phyloP scores from a whole-genome alignment of 2,888 invertebrate species.

The Drosophila leonis region DNA sequence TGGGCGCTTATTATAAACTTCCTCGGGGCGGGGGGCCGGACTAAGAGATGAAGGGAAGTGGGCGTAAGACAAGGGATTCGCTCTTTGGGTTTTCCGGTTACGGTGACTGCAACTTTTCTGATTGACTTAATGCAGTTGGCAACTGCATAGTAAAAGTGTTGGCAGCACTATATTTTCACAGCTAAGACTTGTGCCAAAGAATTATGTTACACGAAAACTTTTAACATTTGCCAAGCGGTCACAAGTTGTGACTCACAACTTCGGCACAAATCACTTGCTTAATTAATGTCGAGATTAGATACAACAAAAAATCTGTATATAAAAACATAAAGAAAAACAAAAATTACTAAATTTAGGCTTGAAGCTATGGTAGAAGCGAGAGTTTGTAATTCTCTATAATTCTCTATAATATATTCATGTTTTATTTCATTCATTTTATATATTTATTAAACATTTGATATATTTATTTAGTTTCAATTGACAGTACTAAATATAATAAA shows the following conservation, averaged over 20 bases:
- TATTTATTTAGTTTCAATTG: too few relatives aligned
- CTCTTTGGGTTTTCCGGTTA: constrained; percentile 27
- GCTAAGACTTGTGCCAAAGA: constrained; percentile 13
- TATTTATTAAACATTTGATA: too few relatives aligned
- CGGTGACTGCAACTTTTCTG: constrained; percentile 72
- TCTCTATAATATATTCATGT: too few relatives aligned
- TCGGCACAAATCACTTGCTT: constrained; percentile 11
- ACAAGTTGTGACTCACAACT: constrained; percentile 5
- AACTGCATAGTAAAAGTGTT: constrained; percentile 68
- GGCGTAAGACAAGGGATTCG: background rate
- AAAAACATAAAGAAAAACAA: background rate
- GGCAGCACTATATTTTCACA: constrained; percentile 36
- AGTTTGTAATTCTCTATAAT: too few relatives aligned
- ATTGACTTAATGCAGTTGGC: constrained; percentile 78
- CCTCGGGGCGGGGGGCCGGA: background rate
- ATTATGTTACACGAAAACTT: constrained; percentile 55
- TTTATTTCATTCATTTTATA: too few relatives aligned
- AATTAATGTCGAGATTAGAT: constrained; percentile 18
- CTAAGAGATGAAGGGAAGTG: background rate
- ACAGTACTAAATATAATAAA: too few relatives aligned
- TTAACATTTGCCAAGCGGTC: constrained; percentile 32
- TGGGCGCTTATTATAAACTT: constrained; percentile 63
- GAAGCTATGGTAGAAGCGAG: too few relatives aligned
- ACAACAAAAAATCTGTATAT: background rate
- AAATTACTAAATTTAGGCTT: too few relatives aligned